These are phyloP conservation scores for Andrena flavipes DNA, from an alignment of 2,888 invertebrate genomes.

Conservation along the genomic window DNA sequence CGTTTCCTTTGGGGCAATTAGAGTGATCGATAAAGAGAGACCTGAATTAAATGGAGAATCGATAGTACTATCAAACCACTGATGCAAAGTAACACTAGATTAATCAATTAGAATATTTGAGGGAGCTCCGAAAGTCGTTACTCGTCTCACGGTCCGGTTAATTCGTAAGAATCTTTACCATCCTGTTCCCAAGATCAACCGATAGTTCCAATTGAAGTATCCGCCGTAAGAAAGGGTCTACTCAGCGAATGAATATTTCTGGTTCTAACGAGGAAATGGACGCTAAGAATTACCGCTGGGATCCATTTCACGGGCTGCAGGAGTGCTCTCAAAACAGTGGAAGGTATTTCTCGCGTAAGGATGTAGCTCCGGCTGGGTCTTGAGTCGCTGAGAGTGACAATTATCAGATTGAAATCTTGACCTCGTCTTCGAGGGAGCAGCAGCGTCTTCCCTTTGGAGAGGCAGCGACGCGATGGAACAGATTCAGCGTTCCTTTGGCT, in stretches of 20 bases:
- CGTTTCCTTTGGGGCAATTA: no score
- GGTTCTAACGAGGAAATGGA: neutral
- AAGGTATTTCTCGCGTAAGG: conserved; percentile 5
- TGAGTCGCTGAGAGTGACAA: conserved; percentile 37
- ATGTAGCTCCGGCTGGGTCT: neutral
- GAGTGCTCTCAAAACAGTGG: conserved; percentile 48
- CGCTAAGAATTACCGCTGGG: conserved; percentile 30
- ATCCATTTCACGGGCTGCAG: neutral
- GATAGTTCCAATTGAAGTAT: neutral
- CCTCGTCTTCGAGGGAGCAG: conserved; percentile 27
- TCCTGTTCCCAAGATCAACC: neutral
- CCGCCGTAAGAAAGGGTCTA: neutral
- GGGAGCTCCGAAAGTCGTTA: no score
- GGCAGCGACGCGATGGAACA: conserved; percentile 3
- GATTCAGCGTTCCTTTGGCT: conserved; percentile 53
- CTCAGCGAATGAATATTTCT: conserved; percentile 12
- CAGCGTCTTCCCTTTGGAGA: conserved; percentile 21
- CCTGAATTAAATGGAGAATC: no score
- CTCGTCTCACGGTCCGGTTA: neutral
- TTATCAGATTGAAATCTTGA: conserved; percentile 63
- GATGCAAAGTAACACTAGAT: no score
- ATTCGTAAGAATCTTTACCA: neutral
- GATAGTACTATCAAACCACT: no score
- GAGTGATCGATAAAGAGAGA: no score
- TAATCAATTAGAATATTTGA: no score